Evolutionary conservation across 2,113 vertebrate species (phyloP), one percentile per base, ranked within the genome.

Genomic region (Nothocercus julius): DNA sequence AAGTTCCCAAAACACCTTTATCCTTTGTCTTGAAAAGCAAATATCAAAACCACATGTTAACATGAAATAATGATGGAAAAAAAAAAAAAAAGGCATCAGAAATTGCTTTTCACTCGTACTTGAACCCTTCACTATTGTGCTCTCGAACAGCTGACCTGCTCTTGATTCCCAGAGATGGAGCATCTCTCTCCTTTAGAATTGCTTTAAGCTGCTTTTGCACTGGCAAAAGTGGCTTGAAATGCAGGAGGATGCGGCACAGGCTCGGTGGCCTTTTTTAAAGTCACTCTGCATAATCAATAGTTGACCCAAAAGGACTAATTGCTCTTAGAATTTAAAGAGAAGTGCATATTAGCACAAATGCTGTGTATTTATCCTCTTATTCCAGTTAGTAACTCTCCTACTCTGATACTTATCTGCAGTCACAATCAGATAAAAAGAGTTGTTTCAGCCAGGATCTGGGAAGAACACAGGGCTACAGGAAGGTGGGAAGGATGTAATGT

Each of bases 221-320:
- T 11, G 27, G 54, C 54, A 58, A 30, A 58, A 58, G 54, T 58
- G 54, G 32, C 28, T 89, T 87, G 77, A 93, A 93, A 92, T 44
- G 67, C 58, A n/a, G 76, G n/a, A 62, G 73, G 72, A 92, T 94
- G 87, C 94, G 92, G 66, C 30, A 17, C 54, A 90, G 90, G 58
- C 69, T 78, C 47, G 44, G 74, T 62, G 69, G 38, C 44, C 15
- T 44, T 44, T 44, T 44, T 44, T n/a, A n/a, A n/a, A n/a, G 89
- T 96, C 93, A 89, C 88, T 95, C 88, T 95, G 78, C 83, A 89
- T 95, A 96, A 96, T 96, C 96, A 89, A 92, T 96, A 97, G 64
- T 87, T 93, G 93, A 92, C 92, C 96, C 93, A 96, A 96, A 96
- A 93, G 93, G 69, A 95, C 93, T 92, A 95, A 97, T 95, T 96